phyloP scores from a whole-genome alignment of 1,140 invertebrate species.

The Lucilia cuprina region DNA sequence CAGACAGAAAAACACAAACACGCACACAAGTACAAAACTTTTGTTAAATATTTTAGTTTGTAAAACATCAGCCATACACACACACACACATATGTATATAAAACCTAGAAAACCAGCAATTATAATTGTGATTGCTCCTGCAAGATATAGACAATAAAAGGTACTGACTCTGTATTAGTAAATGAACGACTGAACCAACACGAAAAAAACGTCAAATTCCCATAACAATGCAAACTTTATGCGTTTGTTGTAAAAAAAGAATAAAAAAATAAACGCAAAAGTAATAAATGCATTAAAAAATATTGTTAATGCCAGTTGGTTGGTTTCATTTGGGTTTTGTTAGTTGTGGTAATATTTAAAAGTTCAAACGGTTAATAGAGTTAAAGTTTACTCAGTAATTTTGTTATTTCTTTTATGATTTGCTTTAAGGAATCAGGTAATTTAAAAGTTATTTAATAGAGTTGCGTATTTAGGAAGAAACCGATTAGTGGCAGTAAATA shows the following conservation, averaged over 20 bases:
- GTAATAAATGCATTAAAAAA: slow-evolving; percentile 17
- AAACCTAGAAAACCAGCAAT: background rate
- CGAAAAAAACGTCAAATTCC: background rate
- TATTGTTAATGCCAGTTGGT: slow-evolving; percentile 7
- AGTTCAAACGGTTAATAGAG: background rate
- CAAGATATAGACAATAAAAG: background rate
- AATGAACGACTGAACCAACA: background rate
- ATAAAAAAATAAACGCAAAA: background rate
- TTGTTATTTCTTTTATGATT: background rate
- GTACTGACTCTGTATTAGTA: background rate
- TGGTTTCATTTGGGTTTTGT: background rate
- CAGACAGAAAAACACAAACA: background rate
- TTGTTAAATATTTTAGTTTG: background rate
- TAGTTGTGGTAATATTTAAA: background rate
- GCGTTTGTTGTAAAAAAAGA: background rate
- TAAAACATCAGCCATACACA: background rate
- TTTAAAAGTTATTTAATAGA: too few relatives aligned
- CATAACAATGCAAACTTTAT: slow-evolving; percentile 11
- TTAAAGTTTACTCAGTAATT: background rate
- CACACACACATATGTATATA: too few relatives aligned
- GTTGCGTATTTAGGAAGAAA: too few relatives aligned
- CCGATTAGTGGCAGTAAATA: too few relatives aligned
- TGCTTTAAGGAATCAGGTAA: background rate
- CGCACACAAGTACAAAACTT: background rate
- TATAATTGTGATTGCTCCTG: background rate